These are phyloP conservation scores for Chaetodon trifascialis DNA, from an alignment of 2,113 vertebrate genomes.

Conservation along the genomic window DNA sequence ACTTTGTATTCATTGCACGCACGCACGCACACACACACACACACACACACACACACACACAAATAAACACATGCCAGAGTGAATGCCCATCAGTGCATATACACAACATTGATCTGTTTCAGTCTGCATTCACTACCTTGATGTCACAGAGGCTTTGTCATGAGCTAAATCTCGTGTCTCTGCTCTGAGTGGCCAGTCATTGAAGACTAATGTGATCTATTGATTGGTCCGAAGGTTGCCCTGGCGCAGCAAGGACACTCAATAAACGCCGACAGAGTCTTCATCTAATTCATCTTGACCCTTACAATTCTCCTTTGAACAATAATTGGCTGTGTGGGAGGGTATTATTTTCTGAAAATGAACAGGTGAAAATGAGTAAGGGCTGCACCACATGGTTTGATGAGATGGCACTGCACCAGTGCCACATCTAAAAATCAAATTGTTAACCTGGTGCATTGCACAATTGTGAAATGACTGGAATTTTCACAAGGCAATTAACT, in stretches of 20 bases:
- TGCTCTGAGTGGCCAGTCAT: conserved; percentile 54
- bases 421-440: not conserved
- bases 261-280: conserved; percentile 62
- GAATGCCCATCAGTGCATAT: conserved; percentile 29
- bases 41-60: conserved; percentile 1
- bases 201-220: conserved; percentile 67
- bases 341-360: conserved; percentile 41
- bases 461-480: conserved; percentile 9
- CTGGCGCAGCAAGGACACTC: conserved; percentile 57
- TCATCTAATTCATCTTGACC: conserved; percentile 56
- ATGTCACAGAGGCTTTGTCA: conserved; percentile 48
- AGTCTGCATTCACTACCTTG: conserved; percentile 45
- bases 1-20: conserved; percentile 21
- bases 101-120: conserved; percentile 31
- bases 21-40: not conserved
- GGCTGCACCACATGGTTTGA: not conserved
- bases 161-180: conserved; percentile 57
- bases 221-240: conserved; percentile 70
- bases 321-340: conserved; percentile 17
- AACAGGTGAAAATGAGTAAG: conserved; percentile 6
- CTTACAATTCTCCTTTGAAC: conserved; percentile 34
- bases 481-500: not conserved
- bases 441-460: not conserved
- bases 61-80: conserved; percentile 15
- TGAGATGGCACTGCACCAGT: not conserved